Conservation (phyloP, 2,113 vertebrate genomes). For the Raja brachyura region DNA sequence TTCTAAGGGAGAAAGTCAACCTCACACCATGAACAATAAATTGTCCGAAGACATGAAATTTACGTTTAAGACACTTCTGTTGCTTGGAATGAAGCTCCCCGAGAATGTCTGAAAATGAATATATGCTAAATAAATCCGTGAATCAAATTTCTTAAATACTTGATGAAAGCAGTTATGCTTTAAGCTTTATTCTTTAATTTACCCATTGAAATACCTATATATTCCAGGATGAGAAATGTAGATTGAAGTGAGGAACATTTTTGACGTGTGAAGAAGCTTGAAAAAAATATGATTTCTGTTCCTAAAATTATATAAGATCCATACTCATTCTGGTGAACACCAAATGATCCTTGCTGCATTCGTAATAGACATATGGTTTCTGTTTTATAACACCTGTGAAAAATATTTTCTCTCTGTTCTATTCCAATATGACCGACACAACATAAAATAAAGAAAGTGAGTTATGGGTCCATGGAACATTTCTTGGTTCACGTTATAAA, state of each 20-base stretch:
- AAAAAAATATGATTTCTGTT: not conserved
- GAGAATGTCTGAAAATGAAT: not conserved
- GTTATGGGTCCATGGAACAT: not conserved
- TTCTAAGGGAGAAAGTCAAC: not conserved
- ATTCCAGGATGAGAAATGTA: not conserved
- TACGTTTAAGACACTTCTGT: not conserved
- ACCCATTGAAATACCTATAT: not conserved
- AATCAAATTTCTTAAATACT: not conserved
- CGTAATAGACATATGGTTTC: not conserved
- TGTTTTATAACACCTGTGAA: not conserved
- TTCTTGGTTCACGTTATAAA: not conserved
- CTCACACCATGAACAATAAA: not conserved
- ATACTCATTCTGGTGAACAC: not conserved
- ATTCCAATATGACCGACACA: not conserved
- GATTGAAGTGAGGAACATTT: not conserved
- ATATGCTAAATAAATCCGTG: not conserved
- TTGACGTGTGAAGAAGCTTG: not conserved
- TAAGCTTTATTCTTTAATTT: not conserved
- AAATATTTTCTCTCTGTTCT: not conserved
- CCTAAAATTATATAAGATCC: not conserved
- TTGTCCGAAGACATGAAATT: not conserved
- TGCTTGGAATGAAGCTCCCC: not conserved
- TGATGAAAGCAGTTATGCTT: not conserved
- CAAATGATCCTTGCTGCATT: not conserved
- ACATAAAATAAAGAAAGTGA: not conserved